Base-by-base conservation (phyloP, 2,113 vertebrate genomes). In the Athene noctua region DNA sequence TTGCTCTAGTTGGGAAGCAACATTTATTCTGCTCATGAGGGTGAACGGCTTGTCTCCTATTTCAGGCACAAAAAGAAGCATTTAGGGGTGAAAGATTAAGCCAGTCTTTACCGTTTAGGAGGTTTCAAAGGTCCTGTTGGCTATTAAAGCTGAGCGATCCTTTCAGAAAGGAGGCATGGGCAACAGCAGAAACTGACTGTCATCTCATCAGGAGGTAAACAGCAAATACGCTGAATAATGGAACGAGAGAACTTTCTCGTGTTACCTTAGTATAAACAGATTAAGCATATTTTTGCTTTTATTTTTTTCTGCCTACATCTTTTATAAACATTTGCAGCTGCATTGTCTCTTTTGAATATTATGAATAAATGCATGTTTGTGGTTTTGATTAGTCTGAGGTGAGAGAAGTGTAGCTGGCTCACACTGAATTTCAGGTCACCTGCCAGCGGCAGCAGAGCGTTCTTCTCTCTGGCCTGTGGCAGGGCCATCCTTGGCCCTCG, bases 201-300 rank as follows among this genome's bases (percentile, higher is more conserved):
- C 63, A 46, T 72, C 34, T 92, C 62, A 54, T 67, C 55, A 79
- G 32, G 16, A 74, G 47, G 20, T 81, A 62, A 94, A 91, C 17
- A 86, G 51, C 51, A 84, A 84, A 91, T 91, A 47, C 2, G 1
- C 42, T 92, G 89, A 81, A 89, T 91, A 95, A 87, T 79, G 77
- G 61, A 88, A 92, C 49, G 47, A 75, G 44, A 23, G 23, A 91
- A 87, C n/a, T 85, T 91, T 72, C 36, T 75, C 52, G 22, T 85
- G 65, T 94, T 96, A 59, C 57, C 49, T 57, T 68, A 57, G 65
- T 91, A 59, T 79, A 81, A 75, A 19, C n/a, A 96, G 65, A 92
- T 97, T 52, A 92, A 95, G 61, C 78, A 81, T 92, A 68, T 91
- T 94, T 96, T 92, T 78, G 32, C 62, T 86, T 84, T 94, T 79